These are phyloP conservation scores for Macrotus californicus DNA, from an alignment of 2,113 vertebrate species.

Conservation along the genomic window DNA sequence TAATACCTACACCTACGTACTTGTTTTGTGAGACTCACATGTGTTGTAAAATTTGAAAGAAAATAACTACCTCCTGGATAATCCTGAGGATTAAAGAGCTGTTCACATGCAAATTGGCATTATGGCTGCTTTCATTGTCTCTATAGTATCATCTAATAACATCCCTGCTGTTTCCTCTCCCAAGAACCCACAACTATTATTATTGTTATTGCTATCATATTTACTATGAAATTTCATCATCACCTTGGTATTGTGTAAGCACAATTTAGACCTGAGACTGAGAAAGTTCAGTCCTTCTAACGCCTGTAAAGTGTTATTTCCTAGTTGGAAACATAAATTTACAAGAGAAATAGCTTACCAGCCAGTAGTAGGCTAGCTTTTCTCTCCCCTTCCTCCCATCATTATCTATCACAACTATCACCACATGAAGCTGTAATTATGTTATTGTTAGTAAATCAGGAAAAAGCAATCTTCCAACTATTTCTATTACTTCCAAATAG, in stretches of 20 bases:
- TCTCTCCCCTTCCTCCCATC: not conserved
- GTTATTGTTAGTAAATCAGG: not conserved
- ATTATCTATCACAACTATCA: not conserved
- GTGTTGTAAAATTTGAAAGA: slow-evolving; percentile 27
- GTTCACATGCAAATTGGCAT: not conserved
- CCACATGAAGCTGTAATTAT: not conserved
- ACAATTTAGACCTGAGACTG: not conserved
- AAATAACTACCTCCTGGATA: not conserved
- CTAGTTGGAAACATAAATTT: slow-evolving; percentile 25
- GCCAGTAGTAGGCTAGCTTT: not conserved
- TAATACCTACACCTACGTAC: not conserved
- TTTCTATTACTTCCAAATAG: slow-evolving; percentile 5
- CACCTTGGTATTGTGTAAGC: not conserved
- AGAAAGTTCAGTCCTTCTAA: not conserved
- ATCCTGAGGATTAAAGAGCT: slow-evolving; percentile 12
- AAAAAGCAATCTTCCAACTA: not conserved
- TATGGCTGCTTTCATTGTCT: slow-evolving; percentile 25
- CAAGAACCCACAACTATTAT: not conserved
- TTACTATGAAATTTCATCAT: not conserved
- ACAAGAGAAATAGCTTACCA: not conserved
- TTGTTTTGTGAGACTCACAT: slow-evolving; percentile 1
- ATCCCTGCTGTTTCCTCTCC: not conserved
- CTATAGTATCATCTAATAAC: not conserved
- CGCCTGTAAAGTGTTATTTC: not conserved
- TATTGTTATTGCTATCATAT: not conserved